Evolutionary conservation across 2,888 invertebrate species (phyloP).

Genomic region (Callinectes sapidus): DNA sequence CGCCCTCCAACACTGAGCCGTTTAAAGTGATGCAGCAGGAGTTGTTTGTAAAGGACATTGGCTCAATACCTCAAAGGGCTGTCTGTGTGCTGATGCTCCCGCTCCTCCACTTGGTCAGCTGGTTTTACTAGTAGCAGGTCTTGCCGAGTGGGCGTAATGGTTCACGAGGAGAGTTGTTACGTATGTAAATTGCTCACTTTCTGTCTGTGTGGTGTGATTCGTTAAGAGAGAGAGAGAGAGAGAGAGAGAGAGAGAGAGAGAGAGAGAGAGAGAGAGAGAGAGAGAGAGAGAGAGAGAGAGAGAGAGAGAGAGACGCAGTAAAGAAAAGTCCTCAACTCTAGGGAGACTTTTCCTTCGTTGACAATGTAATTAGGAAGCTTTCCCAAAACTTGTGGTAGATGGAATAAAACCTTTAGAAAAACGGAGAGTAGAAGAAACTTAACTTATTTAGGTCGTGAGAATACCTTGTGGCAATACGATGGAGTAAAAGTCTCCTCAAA

Average conservation of each 20-base stretch:
- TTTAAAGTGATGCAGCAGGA: too few species aligned
- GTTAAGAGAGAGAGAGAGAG: not conserved
- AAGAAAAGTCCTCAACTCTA: not conserved
- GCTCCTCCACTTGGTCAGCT: too few species aligned
- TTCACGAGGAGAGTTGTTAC: too few species aligned
- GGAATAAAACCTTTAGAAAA: not conserved
- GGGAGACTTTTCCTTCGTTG: not conserved
- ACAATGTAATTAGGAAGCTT: not conserved
- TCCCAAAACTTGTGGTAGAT: not conserved
- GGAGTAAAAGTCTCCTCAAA: too few species aligned
- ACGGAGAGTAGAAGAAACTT: not conserved
- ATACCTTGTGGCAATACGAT: not conserved
- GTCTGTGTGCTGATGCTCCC: too few species aligned
- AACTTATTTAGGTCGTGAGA: not conserved
- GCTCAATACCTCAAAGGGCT: too few species aligned
- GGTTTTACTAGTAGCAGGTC: too few species aligned
- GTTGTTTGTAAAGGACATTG: too few species aligned
- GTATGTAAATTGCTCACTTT: not conserved
- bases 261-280: not conserved
- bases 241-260: slow-evolving; percentile 1
- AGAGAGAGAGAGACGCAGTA: not conserved
- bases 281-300: not conserved
- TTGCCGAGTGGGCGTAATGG: too few species aligned
- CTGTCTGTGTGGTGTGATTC: not conserved
- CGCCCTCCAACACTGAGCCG: too few species aligned